Base-by-base conservation (phyloP, 2,797 vertebrate species). In the Lates japonicus region DNA sequence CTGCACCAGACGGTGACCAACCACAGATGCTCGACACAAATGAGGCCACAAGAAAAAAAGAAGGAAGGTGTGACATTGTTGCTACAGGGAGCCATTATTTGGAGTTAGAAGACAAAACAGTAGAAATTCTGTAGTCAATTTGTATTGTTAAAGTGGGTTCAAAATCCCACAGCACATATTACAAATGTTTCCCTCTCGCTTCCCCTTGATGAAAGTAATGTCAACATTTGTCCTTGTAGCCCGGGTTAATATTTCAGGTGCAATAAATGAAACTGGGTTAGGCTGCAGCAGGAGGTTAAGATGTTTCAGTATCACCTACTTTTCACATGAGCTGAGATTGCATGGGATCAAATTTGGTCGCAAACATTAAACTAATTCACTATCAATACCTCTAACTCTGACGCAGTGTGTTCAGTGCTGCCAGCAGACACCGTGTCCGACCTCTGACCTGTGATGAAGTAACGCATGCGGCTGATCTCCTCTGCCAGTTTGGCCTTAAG, bases 401-500 rank as follows among this genome's bases (percentile, higher is more conserved):
- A 96, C 61, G 95, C 91, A 51, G 93, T 94, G 62, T 88, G 92
- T 74, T 97, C 95, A 0, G 73, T 86, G 88, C 92, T 93, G 70
- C 94, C 92, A 0, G 79, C 81, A 9, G 94, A 87, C 9, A 82
- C 76, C 0, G 85, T 87, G 31, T 88, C 93, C 0, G 96, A 93
- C 84, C 93, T 90, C 79, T 97, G 96, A 0, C 97, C 96, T 0
- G 97, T 96, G 52, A 98, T 96, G 88, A 98, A 97, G 69, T 93
- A 90, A 0, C 97, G 96, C 90, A 99, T 95, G 62, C 97, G 94
- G 70, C 95, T 96, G 0, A 99, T 97, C 92, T 99, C 98, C 64
- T 98, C 97, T 0, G 96, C 97, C 74, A 99, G 94, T 81, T 95
- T 96, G 14, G 83, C 78, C 63, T 98, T 97, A 66, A 99, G 95